These are phyloP conservation scores for Agrotis ipsilon DNA, from an alignment of 2,888 invertebrate genomes.

Conservation along the genomic window DNA sequence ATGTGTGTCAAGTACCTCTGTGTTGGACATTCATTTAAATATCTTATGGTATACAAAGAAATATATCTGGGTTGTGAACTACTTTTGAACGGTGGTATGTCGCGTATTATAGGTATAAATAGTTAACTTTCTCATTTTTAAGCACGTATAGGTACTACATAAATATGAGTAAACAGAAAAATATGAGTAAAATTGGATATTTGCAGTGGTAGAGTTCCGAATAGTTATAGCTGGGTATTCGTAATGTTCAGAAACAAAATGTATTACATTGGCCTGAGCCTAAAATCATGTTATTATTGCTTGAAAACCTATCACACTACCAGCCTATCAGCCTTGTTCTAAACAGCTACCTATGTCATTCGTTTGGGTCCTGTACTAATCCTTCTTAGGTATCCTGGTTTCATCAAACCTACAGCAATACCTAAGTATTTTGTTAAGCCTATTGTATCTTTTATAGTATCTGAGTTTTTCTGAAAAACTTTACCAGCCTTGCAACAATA, in stretches of 20 bases:
- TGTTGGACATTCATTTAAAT: conserved; percentile 27
- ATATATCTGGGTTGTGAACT: not conserved
- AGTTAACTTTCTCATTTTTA: too few relatives aligned
- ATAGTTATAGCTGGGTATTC: too few relatives aligned
- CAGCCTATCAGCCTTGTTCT: not conserved
- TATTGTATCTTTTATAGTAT: not conserved
- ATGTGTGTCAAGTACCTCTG: not conserved
- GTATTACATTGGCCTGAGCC: not conserved
- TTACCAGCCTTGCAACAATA: not conserved
- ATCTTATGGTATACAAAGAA: not conserved
- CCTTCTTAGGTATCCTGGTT: not conserved
- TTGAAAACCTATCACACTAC: not conserved
- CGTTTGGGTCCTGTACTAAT: not conserved
- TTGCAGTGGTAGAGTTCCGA: too few relatives aligned
- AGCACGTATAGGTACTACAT: too few relatives aligned
- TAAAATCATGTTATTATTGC: too few relatives aligned
- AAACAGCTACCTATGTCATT: not conserved
- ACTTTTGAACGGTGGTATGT: not conserved
- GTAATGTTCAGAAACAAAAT: not conserved
- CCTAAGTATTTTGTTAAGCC: too few relatives aligned
- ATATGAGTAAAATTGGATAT: too few relatives aligned
- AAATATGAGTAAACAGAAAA: too few relatives aligned
- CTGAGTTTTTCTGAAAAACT: too few relatives aligned
- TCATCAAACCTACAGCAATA: not conserved
- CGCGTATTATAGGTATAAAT: too few relatives aligned